Evolutionary conservation across 2,888 invertebrate species (phyloP).

Genomic region (Sericinus montela): DNA sequence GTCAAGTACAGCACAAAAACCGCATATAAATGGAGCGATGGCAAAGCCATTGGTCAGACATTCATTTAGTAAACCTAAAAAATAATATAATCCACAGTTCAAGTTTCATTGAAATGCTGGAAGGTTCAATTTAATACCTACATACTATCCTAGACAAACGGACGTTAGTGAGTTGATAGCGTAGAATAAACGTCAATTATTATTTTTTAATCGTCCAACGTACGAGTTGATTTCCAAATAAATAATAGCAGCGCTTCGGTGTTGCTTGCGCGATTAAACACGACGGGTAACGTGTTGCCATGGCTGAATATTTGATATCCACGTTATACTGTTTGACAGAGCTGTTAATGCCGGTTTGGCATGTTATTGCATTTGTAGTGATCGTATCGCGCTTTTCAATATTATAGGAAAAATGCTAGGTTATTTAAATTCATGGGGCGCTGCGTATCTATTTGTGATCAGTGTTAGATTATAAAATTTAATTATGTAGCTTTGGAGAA

Average conservation of each 20-base stretch:
- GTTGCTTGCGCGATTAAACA: slow-evolving; percentile 61
- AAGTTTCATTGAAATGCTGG: no score
- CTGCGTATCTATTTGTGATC: slow-evolving; percentile 33
- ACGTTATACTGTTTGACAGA: slow-evolving; percentile 67
- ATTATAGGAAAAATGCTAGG: slow-evolving; percentile 42
- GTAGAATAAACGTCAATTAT: slow-evolving; percentile 13
- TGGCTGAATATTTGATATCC: slow-evolving; percentile 59
- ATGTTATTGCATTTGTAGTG: slow-evolving; percentile 53
- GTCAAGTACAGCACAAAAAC: no score
- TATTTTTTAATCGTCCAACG: slow-evolving; percentile 16
- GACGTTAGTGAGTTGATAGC: background rate
- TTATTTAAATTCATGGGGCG: slow-evolving; percentile 44
- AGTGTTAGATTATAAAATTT: slow-evolving; percentile 23
- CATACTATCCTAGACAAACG: slow-evolving; percentile 2
- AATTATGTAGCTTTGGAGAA: slow-evolving; percentile 26
- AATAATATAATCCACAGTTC: no score
- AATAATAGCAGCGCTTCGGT: slow-evolving; percentile 36
- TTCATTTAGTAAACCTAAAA: no score
- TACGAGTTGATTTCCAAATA: slow-evolving; percentile 20
- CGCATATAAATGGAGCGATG: no score
- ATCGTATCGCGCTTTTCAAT: slow-evolving; percentile 52
- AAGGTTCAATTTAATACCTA: background rate
- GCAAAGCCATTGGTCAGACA: no score
- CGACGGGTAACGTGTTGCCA: slow-evolving; percentile 49
- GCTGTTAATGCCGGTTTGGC: slow-evolving; percentile 74